Percentiles rank a stretch among this genome's conserved stretches.
phyloP scores from a whole-genome alignment of 2,888 invertebrate genomes.

The Anorthoa munda region DNA sequence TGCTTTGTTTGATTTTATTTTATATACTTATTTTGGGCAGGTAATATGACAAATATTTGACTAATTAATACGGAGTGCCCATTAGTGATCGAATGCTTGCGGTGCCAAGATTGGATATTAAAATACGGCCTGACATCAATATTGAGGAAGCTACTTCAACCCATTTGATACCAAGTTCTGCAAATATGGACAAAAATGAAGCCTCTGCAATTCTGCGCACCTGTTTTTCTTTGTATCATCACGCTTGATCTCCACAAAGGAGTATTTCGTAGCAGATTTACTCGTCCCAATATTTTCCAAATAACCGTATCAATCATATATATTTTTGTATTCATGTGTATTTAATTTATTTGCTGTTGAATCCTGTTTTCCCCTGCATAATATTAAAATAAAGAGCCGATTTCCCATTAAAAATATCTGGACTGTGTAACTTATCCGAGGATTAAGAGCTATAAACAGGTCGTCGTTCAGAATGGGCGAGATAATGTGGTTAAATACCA shows the following conservation, averaged over 20 bases:
- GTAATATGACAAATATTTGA: constrained; percentile 8
- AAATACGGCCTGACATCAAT: constrained; percentile 23
- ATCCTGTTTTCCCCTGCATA: background rate
- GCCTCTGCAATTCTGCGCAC: background rate
- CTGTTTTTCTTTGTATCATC: constrained; percentile 21
- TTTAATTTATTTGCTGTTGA: constrained; percentile 1
- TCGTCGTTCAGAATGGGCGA: constrained; percentile 54
- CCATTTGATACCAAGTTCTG: background rate
- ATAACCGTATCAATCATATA: background rate
- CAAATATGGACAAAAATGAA: background rate
- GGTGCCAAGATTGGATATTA: constrained; percentile 20
- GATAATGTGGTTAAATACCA: constrained; percentile 49
- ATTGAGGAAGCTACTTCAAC: background rate
- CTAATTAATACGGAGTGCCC: constrained; percentile 6
- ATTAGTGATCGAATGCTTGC: constrained; percentile 12
- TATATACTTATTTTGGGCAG: background rate
- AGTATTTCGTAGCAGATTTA: background rate
- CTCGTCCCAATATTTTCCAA: background rate
- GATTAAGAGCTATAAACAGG: constrained; percentile 73
- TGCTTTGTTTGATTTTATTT: constrained; percentile 19
- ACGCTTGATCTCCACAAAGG: constrained; percentile 4
- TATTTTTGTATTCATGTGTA: background rate
- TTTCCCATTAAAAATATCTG: constrained; percentile 47
- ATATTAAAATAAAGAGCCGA: constrained; percentile 27
- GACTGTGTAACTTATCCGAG: constrained; percentile 60